phyloP scores from a whole-genome alignment of 2,113 vertebrate species.

The Heliornis fulica region DNA sequence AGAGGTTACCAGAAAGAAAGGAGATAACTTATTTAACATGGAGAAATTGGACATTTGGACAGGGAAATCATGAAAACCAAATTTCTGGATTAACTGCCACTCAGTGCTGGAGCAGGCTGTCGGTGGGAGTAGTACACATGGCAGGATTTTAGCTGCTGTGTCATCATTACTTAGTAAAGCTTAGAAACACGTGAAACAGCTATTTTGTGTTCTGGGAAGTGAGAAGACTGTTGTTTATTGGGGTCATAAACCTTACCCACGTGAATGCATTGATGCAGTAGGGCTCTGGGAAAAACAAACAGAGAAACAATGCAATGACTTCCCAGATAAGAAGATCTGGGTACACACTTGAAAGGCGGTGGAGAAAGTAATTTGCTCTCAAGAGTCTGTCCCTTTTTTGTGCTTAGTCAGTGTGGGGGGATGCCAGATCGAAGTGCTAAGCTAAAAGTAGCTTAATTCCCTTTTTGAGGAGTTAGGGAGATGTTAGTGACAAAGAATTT shows the following conservation, averaged over 20 bases:
- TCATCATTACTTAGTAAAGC: neutral
- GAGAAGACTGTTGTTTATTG: neutral
- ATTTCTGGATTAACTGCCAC: neutral
- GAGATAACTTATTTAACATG: neutral
- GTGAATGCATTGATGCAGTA: neutral
- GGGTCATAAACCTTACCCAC: neutral
- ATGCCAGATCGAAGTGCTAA: neutral
- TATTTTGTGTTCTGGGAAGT: neutral
- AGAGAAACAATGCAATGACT: neutral
- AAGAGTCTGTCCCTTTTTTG: neutral
- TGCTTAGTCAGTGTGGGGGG: neutral
- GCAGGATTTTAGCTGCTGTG: neutral
- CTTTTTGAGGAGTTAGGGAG: neutral
- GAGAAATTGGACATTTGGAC: neutral
- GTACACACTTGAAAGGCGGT: neutral
- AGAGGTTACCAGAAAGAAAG: neutral
- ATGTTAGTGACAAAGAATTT: neutral
- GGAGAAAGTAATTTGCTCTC: neutral
- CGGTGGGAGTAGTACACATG: neutral
- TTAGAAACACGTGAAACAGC: neutral
- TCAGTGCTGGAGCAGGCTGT: neutral
- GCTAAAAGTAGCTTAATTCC: neutral
- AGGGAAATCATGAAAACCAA: neutral
- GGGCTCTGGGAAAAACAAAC: slow-evolving; percentile 31
- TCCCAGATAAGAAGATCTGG: neutral